These are phyloP conservation scores for Circaetus cinerascens DNA, from an alignment of 2,113 vertebrate species.

Conservation along the genomic window DNA sequence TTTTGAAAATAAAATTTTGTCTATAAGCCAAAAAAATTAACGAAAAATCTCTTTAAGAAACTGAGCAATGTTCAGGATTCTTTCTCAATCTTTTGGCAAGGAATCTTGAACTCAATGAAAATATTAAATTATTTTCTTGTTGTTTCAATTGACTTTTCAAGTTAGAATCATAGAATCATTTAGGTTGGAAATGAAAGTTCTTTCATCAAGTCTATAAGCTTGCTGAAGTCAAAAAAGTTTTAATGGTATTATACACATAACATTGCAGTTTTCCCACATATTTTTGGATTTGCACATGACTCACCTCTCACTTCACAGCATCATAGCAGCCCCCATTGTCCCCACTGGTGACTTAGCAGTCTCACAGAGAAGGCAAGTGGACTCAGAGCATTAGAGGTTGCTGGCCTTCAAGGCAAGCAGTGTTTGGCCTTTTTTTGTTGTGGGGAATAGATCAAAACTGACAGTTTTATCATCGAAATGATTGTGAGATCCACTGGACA, in stretches of 20 bases:
- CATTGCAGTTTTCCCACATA: neutral
- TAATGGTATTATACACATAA: neutral
- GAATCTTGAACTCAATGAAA: neutral
- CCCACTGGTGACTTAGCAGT: neutral
- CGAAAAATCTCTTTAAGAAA: neutral
- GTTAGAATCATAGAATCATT: too few relatives aligned
- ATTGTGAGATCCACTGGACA: neutral
- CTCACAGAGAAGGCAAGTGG: neutral
- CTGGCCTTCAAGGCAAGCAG: neutral
- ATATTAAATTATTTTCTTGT: neutral
- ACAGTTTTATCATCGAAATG: neutral
- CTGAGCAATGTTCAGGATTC: neutral
- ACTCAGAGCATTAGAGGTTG: neutral
- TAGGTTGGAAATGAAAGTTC: neutral
- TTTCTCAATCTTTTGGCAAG: neutral
- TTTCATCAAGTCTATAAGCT: neutral
- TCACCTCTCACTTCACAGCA: neutral
- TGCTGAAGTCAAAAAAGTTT: neutral
- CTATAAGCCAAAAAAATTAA: neutral
- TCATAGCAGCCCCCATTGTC: neutral
- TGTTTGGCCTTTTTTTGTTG: neutral
- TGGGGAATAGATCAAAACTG: neutral
- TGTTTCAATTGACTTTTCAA: neutral
- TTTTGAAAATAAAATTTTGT: constrained; percentile 5
- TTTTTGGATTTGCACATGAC: neutral